Evolutionary conservation across 2,888 invertebrate species (phyloP), one percentile per base, ranked within the genome.

Genomic region (Itoplectis maculator): DNA sequence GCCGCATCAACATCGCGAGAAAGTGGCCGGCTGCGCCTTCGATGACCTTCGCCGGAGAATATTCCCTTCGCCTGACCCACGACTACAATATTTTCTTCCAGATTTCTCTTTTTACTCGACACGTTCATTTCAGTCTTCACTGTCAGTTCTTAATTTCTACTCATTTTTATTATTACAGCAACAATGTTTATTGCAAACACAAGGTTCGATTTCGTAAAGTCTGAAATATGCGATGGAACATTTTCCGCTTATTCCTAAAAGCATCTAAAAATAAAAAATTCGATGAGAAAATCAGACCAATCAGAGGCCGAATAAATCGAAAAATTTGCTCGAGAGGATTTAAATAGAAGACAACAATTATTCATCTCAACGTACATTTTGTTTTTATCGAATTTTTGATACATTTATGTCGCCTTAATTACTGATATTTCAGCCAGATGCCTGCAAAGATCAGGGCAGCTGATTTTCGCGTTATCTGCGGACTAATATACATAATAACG

Each of bases 31-130:
- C 56, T 54, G 40, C 20, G 40, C 29, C 45, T 45, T 29, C 29
- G 37, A 35, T 77, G 81, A 68, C 77, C 81, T 81, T 81, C 81
- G 77, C 35, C 45, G 61, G n/a, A 49, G 68, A 77, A 81, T 81
- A 76, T 81, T 75, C 63, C 70, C 70, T 72, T 73, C 72, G 68
- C 47, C 35, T 40, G 54, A 47, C 59, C 37, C 75, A 29, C 9
- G 23, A 40, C 23, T 42, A 59, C 56, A 59, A 72, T 65, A 20
- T 56, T 73, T 73, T 59, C 47, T 72, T 9, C n/a, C 7, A 13
- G 29, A 20, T 63, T 51, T 74, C 63, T 63, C 74, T 51, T 65
- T n/a, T 74, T 23, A 66, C 29, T 68, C 51, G 72, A 54, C 59
- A 35, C 77, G 69, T 47, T 56, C 45, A 63, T 69, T 20, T 69